A percentile compares a stretch with the other conserved stretches of the same genome.
phyloP scores from a whole-genome alignment of 2,888 invertebrate species.

The Blastobasis adustella region DNA sequence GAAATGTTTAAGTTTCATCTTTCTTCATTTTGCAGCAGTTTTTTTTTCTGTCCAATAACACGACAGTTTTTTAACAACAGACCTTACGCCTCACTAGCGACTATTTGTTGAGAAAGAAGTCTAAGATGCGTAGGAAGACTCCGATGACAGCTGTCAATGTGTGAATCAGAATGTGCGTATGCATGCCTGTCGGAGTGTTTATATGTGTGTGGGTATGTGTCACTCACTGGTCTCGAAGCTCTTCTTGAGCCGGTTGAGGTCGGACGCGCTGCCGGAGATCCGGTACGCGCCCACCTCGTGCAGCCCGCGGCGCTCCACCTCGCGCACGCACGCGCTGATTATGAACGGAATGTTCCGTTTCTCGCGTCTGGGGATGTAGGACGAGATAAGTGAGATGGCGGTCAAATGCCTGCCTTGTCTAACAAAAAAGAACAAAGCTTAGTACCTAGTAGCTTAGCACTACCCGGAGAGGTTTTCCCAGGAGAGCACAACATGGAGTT shows the following conservation, averaged over 20 bases:
- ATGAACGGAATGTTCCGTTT: constrained; percentile 92
- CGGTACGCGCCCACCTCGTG: constrained; percentile 94
- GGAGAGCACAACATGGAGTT: too few species aligned
- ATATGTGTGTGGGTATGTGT: neutral
- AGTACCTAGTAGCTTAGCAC: neutral
- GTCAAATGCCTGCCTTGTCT: too few species aligned
- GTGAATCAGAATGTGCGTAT: too few species aligned
- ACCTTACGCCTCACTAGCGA: too few species aligned
- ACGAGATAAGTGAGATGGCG: neutral
- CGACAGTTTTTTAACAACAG: too few species aligned
- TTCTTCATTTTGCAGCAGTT: too few species aligned
- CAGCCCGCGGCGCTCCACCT: constrained; percentile 93
- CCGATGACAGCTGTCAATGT: too few species aligned
- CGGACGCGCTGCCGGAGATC: constrained; percentile 94
- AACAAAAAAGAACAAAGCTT: neutral
- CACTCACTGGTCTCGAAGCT: constrained; percentile 92
- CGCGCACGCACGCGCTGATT: constrained; percentile 92
- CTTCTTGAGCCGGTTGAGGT: constrained; percentile 90
- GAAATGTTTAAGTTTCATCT: too few species aligned
- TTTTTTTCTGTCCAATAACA: too few species aligned
- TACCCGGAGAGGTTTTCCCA: neutral
- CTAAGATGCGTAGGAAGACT: too few species aligned
- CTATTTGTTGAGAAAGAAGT: too few species aligned
- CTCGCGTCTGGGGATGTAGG: constrained; percentile 75
- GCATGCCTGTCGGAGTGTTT: neutral